These are phyloP conservation scores for Imbricaverruca yamaguchii DNA, from an alignment of 2,888 invertebrate species.

Conservation along the genomic window DNA sequence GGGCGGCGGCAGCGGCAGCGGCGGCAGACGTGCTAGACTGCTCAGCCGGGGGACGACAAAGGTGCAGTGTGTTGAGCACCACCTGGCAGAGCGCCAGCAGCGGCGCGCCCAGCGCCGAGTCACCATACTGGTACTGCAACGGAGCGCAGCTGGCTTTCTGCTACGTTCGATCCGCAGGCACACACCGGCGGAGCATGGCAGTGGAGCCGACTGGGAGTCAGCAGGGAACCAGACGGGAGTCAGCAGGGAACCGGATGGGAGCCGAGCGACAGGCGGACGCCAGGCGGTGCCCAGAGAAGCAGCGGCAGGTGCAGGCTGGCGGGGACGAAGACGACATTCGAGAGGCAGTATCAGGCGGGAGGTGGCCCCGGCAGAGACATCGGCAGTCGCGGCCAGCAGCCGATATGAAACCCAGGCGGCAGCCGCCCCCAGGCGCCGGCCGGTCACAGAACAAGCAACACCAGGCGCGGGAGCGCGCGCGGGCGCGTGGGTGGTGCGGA, in stretches of 20 bases:
- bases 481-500: too few species aligned
- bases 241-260: too few species aligned
- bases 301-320: neutral
- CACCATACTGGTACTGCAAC: constrained; percentile 15
- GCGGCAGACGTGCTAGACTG: neutral
- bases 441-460: too few species aligned
- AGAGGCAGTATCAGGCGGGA: too few species aligned
- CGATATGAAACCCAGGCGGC: too few species aligned
- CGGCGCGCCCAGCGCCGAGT: neutral
- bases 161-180: neutral
- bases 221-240: too few species aligned
- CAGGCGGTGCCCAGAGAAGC: neutral
- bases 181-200: neutral
- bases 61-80: constrained; percentile 6
- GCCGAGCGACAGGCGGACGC: too few species aligned
- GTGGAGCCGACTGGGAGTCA: neutral
- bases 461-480: too few species aligned
- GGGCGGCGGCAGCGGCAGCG: neutral
- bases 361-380: too few species aligned
- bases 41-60: neutral
- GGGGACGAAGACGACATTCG: too few species aligned
- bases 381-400: too few species aligned
- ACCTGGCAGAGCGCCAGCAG: constrained; percentile 7
- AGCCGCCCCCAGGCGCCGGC: too few species aligned
- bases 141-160: neutral